phyloP scores from a whole-genome alignment of 1,140 invertebrate genomes.

The Bombus confusus region DNA sequence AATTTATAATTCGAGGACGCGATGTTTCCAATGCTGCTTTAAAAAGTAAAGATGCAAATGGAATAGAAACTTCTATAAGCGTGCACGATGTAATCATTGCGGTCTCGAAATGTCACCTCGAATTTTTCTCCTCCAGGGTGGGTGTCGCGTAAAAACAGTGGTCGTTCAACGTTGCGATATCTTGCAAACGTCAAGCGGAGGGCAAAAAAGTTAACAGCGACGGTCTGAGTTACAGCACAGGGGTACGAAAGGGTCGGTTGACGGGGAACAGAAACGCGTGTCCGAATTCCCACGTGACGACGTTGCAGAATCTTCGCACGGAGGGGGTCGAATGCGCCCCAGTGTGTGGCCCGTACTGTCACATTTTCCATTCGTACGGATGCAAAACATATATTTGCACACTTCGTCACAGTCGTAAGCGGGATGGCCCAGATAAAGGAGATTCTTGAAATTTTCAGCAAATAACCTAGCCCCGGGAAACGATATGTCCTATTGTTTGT shows the following conservation, averaged over 20 bases:
- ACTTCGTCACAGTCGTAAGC: constrained; percentile 20
- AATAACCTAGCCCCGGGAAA: constrained; percentile 33
- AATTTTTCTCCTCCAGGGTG: background rate
- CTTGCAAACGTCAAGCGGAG: constrained; percentile 21
- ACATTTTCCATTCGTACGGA: constrained; percentile 57
- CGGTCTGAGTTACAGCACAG: constrained; percentile 30
- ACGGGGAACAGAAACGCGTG: constrained; percentile 49
- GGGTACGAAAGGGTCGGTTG: constrained; percentile 37
- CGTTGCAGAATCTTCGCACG: constrained; percentile 47
- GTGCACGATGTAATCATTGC: too few species aligned
- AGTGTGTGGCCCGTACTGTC: constrained; percentile 46
- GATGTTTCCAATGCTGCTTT: too few species aligned
- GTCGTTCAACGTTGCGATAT: background rate
- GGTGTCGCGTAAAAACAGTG: background rate
- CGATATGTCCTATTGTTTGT: background rate
- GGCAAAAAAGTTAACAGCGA: constrained; percentile 46
- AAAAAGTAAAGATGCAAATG: too few species aligned
- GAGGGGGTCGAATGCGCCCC: constrained; percentile 35
- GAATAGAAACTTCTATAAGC: too few species aligned
- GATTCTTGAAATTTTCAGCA: constrained; percentile 47
- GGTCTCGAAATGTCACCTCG: too few species aligned
- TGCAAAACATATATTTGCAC: constrained; percentile 65
- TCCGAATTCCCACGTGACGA: constrained; percentile 68
- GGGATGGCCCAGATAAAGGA: background rate
- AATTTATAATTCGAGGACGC: too few species aligned